Conservation (phyloP, 2,113 vertebrate species). For the Paracyprichromis sp. region DNA sequence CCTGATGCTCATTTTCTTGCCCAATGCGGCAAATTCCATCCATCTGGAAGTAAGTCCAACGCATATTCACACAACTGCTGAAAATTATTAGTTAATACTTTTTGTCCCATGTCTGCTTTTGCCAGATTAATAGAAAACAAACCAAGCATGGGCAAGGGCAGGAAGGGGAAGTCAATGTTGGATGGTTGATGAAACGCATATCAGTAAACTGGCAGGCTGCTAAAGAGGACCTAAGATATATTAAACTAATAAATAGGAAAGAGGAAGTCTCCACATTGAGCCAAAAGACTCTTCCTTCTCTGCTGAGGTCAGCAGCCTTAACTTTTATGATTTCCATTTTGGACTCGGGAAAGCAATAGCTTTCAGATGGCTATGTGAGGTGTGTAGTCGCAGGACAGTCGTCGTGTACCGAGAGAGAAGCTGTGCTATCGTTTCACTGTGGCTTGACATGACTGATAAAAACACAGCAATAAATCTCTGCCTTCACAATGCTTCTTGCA, state of each 20-base stretch:
- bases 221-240: slow-evolving; percentile 30
- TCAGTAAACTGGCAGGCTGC: slow-evolving; percentile 12
- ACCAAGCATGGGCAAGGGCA: not conserved
- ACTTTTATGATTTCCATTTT: slow-evolving; percentile 31
- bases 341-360: slow-evolving; percentile 21
- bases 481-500: not conserved
- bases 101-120: not conserved
- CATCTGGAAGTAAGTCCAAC: slow-evolving; percentile 12
- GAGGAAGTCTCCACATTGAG: slow-evolving; percentile 38
- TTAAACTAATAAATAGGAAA: slow-evolving; percentile 52
- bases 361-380: slow-evolving; percentile 47
- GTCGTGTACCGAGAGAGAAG: slow-evolving; percentile 11
- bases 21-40: not conserved
- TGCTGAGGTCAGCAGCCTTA: slow-evolving; percentile 30
- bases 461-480: not conserved
- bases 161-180: not conserved
- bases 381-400: not conserved
- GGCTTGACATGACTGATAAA: not conserved
- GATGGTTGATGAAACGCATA: slow-evolving; percentile 15
- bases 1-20: not conserved
- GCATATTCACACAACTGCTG: slow-evolving; percentile 4
- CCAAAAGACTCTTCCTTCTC: not conserved
- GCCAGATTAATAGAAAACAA: not conserved
- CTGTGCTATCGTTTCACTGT: not conserved
- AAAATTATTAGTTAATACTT: slow-evolving; percentile 16